These are phyloP conservation scores for Pinctada fucata DNA, from an alignment of 2,888 invertebrate species.

Conservation along the genomic window DNA sequence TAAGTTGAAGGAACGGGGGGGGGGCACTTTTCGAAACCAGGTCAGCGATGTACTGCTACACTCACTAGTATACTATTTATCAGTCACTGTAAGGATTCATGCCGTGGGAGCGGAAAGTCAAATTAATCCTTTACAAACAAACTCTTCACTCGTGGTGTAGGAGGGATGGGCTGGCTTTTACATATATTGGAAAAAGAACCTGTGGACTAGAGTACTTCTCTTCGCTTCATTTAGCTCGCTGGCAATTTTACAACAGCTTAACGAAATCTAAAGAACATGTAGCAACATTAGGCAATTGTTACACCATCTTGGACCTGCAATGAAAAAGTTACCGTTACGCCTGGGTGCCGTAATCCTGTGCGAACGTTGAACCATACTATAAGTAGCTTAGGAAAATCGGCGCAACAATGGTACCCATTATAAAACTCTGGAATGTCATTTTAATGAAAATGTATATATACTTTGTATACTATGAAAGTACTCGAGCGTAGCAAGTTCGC, in stretches of 20 bases:
- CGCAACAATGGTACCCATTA: background rate
- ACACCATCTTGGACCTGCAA: background rate
- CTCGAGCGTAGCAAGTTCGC: background rate
- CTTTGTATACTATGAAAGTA: background rate
- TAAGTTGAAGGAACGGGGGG: no score
- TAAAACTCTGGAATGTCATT: background rate
- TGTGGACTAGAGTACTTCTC: no score
- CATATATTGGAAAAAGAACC: no score
- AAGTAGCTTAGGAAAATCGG: background rate
- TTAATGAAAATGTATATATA: no score
- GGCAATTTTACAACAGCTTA: background rate
- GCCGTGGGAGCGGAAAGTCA: no score
- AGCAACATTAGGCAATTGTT: background rate
- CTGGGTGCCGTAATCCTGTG: conserved; percentile 3
- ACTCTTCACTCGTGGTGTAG: no score
- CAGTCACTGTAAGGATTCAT: no score
- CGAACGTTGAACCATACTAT: conserved; percentile 6
- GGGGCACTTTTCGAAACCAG: no score
- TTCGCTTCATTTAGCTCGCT: background rate
- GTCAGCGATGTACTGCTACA: no score
- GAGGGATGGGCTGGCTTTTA: no score
- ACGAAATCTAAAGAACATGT: background rate
- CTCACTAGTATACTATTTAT: no score
- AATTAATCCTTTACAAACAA: no score
- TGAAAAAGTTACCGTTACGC: conserved; percentile 2